These are phyloP conservation scores for Psettodes erumei DNA, from an alignment of 2,113 vertebrate species.

Conservation along the genomic window DNA sequence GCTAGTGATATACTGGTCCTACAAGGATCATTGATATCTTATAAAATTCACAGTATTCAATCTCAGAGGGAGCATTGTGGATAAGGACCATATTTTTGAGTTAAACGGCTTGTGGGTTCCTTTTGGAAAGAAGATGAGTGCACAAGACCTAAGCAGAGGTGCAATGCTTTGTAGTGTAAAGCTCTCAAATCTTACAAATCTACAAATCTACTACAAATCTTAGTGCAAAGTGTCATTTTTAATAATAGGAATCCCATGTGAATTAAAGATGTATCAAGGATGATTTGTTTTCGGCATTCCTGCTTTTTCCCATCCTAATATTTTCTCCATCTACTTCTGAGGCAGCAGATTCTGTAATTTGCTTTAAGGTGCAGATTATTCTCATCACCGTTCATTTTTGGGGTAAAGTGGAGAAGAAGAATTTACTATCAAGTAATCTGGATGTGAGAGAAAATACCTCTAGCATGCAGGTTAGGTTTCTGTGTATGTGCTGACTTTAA, in stretches of 20 bases:
- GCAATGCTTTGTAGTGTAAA: not conserved
- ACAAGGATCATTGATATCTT: conserved; percentile 39
- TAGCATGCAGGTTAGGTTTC: not conserved
- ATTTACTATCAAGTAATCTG: not conserved
- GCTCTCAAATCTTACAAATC: too few relatives aligned
- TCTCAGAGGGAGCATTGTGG: conserved; percentile 18
- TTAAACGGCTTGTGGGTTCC: conserved; percentile 4
- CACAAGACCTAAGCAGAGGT: not conserved
- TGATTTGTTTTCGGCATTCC: not conserved
- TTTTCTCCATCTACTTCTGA: not conserved
- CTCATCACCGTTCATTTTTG: not conserved
- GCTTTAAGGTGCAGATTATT: not conserved
- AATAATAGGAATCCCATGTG: too few relatives aligned
- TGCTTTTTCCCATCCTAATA: not conserved
- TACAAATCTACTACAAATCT: too few relatives aligned
- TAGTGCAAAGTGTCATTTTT: too few relatives aligned
- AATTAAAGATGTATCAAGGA: not conserved
- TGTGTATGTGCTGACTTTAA: not conserved
- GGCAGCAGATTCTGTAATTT: not conserved
- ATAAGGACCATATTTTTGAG: conserved; percentile 17
- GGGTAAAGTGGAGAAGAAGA: not conserved
- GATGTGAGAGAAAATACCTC: not conserved
- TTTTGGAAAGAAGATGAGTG: not conserved
- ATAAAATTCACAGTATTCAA: conserved; percentile 21
- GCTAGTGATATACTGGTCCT: conserved; percentile 29